A percentile compares a stretch with the other conserved stretches of the same genome.
These are phyloP conservation scores for Atrina japonica DNA, from an alignment of 2,888 invertebrate genomes.

Conservation along the genomic window DNA sequence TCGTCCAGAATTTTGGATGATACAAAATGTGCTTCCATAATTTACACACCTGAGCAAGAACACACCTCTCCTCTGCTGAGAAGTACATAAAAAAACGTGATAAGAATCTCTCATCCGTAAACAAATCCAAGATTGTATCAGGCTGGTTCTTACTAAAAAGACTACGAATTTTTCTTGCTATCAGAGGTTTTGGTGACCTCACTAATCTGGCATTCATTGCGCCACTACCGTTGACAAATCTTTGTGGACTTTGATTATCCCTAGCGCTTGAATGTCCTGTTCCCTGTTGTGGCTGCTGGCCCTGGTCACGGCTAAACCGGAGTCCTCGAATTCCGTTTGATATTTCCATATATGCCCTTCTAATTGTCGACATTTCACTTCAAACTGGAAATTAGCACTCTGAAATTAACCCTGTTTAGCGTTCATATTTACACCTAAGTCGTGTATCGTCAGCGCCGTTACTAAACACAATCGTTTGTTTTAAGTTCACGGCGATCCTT, in stretches of 20 bases:
- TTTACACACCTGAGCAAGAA: conserved; percentile 91
- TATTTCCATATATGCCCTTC: conserved; percentile 79
- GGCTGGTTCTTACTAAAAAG: conserved; percentile 65
- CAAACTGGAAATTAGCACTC: no score
- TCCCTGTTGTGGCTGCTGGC: conserved; percentile 38
- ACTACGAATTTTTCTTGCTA: conserved; percentile 68
- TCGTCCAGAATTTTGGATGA: conserved; percentile 93
- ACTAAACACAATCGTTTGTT: no score
- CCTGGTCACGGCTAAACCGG: conserved; percentile 72
- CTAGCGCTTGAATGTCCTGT: conserved; percentile 20
- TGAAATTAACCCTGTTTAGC: no score
- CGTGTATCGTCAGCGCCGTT: no score
- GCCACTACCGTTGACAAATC: conserved; percentile 19
- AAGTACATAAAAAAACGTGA: conserved; percentile 87
- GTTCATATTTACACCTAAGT: no score
- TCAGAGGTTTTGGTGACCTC: conserved; percentile 72
- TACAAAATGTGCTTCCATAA: conserved; percentile 95
- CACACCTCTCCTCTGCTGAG: conserved; percentile 87
- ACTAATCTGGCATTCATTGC: conserved; percentile 50
- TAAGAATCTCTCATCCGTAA: conserved; percentile 92
- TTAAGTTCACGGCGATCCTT: no score
- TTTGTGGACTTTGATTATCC: conserved; percentile 11
- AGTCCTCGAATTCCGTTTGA: conserved; percentile 79
- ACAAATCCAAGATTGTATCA: conserved; percentile 80
- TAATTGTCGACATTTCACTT: conserved; percentile 76